A percentile compares a stretch with the other conserved stretches of the same genome.
Conservation (phyloP, 2,113 vertebrate species). For the Solenodon paradoxus region DNA sequence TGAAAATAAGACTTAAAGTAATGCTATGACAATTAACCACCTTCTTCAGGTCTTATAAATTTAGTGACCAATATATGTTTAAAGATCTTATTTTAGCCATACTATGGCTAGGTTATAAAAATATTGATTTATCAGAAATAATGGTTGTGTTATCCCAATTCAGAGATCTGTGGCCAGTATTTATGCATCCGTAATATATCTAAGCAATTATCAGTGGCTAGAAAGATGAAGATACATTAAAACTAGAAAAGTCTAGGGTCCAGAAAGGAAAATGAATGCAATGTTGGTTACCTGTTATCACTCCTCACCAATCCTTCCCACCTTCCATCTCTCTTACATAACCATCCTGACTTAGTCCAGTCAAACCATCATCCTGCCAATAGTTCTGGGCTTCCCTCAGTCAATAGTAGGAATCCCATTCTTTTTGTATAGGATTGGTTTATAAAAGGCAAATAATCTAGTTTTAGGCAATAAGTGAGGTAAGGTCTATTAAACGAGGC, state of each 20-base stretch:
- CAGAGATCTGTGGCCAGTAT: not conserved
- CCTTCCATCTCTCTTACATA: not conserved
- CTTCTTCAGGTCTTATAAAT: not conserved
- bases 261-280: not conserved
- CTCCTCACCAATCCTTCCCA: not conserved
- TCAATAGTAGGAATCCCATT: not conserved
- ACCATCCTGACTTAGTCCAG: not conserved
- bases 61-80: not conserved
- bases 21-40: slow-evolving; percentile 1
- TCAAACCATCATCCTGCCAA: rapidly evolving
- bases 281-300: not conserved
- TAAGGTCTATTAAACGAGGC: not conserved
- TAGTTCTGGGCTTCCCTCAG: not conserved
- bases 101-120: not conserved
- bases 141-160: not conserved
- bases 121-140: not conserved
- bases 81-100: not conserved
- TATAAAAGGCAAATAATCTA: not conserved
- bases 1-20: slow-evolving; percentile 13
- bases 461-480: not conserved
- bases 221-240: not conserved
- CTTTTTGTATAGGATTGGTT: not conserved
- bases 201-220: not conserved
- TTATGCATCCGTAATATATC: rapidly evolving
- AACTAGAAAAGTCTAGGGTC: not conserved